Base-by-base conservation (phyloP, 2,113 vertebrate species). In the Malaclemys terrapin region DNA sequence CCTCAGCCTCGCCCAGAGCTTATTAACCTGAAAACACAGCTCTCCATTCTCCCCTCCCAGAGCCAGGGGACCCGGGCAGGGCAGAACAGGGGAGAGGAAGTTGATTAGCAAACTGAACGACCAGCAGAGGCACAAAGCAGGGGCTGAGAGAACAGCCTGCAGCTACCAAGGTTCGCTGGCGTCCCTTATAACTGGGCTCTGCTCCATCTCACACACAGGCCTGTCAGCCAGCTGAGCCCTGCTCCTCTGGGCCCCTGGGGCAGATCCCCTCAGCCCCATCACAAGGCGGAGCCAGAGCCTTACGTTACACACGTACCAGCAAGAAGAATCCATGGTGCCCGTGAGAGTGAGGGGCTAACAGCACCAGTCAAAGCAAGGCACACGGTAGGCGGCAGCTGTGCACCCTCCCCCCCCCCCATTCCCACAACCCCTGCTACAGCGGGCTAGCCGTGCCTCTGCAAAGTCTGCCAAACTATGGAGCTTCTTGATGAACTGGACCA, bases 81-180 rank as follows among this genome's bases (percentile, higher is more conserved):
- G 54, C 79, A 96, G 96, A 96, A 96, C 62, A 62, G 54, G 81
- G 93, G 90, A 95, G 94, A 93, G 93, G 94, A 95, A 91, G 38
- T n/a, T 90, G 88, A 89, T 94, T 90, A 94, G 95, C 89, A 94
- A 93, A 97, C 9, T 96, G 94, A 96, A 87, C 91, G 91, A 94
- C 93, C 89, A 75, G 19, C 9, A 5, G 17, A 20, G 69, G 4
- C 38, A n/a, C 69, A 22, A 38, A 24, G 38, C n/a, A 75, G 14
- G 76, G 25, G 25, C 76, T 27, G 45, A 47, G 45, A 29, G 19
- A 22, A 54, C 53, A 54, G 53, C 72, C 25, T 6, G 47, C 54
- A 83, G 45, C 50, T 16, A 45, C 89, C n/a, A 10, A 25, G 5
- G 42, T 7, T 76, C 72, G 25, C 72, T 13, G 11, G 38, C 42